Conservation (phyloP, 2,888 invertebrate genomes). For the Oscheius myriophilus region DNA sequence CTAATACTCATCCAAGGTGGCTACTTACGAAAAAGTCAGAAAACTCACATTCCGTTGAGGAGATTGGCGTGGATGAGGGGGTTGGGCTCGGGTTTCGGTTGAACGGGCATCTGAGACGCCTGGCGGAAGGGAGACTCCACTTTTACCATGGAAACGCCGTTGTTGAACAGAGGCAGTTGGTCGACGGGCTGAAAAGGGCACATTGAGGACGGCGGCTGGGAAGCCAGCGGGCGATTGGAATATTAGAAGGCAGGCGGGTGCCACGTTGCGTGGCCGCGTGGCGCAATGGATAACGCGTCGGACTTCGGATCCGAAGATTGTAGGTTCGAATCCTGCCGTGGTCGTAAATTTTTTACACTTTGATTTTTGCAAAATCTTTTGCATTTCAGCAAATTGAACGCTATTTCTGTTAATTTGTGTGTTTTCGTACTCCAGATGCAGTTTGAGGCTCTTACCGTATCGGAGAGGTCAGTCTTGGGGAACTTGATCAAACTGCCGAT, state of each 20-base stretch:
- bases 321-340: slow-evolving; percentile 70
- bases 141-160: slow-evolving; percentile 48
- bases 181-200: slow-evolving; percentile 28
- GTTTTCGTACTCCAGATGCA: no score
- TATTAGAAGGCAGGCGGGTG: not conserved
- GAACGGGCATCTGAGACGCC: slow-evolving; percentile 34
- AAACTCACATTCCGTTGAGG: slow-evolving; percentile 36
- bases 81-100: slow-evolving; percentile 39
- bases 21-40: no score
- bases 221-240: not conserved
- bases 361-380: no score
- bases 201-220: not conserved
- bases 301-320: slow-evolving; percentile 72
- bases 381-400: no score
- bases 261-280: slow-evolving; percentile 50
- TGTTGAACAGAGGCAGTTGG: slow-evolving; percentile 44
- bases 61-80: slow-evolving; percentile 44
- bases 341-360: not conserved
- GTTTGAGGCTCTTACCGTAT: slow-evolving; percentile 24
- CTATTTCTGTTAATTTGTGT: no score
- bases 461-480: slow-evolving; percentile 33
- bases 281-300: slow-evolving; percentile 70
- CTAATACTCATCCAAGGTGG: no score
- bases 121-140: slow-evolving; percentile 47
- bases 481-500: slow-evolving; percentile 32